phyloP scores from a whole-genome alignment of 2,888 invertebrate genomes.

The Erebia epiphron region DNA sequence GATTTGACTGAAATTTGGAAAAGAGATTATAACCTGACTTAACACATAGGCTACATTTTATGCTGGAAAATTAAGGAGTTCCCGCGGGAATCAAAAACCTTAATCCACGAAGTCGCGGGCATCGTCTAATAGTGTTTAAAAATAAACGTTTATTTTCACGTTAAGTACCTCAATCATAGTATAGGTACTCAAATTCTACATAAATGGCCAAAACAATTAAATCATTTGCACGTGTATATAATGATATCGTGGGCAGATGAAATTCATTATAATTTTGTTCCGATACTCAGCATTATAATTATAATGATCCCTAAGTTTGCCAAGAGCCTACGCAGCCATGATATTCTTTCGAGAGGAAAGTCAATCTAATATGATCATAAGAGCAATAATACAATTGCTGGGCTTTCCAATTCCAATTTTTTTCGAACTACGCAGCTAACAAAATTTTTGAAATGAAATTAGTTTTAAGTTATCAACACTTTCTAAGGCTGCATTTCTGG shows the following conservation, averaged over 20 bases:
- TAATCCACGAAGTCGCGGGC: no score
- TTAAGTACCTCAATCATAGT: constrained; percentile 31
- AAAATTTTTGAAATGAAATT: no score
- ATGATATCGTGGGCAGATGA: constrained; percentile 30
- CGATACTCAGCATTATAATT: constrained; percentile 11
- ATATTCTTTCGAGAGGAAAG: background rate
- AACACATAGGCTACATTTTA: no score
- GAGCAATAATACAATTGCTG: background rate
- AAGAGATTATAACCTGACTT: no score
- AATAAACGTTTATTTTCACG: constrained; percentile 28
- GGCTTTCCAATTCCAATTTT: background rate
- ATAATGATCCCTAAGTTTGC: constrained; percentile 1
- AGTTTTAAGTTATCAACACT: no score
- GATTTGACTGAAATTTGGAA: no score
- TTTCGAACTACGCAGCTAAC: background rate
- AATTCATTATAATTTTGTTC: constrained; percentile 34
- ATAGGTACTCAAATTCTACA: no score
- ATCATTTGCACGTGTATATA: constrained; percentile 36
- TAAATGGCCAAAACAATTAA: no score
- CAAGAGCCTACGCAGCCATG: background rate
- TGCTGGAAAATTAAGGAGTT: no score
- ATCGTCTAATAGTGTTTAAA: constrained; percentile 7
- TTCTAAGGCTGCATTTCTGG: no score
- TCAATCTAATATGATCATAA: background rate
- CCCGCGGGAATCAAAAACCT: no score